Percentiles rank a stretch among this genome's conserved stretches.
phyloP scores from a whole-genome alignment of 2,113 vertebrate species.

The Phodopus roborovskii region DNA sequence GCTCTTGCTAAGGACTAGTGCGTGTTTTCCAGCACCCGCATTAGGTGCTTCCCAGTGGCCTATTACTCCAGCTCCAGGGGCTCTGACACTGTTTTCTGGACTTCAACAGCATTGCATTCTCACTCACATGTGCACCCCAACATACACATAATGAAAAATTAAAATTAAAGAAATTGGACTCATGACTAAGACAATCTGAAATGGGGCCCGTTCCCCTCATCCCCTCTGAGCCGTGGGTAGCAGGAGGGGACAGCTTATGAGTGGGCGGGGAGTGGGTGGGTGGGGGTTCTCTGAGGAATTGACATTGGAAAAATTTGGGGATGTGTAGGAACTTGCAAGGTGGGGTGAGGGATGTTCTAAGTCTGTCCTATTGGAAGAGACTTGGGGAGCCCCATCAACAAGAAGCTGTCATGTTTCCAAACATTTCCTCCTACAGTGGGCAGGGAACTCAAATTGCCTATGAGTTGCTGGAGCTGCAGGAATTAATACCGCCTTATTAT shows the following conservation, averaged over 20 bases:
- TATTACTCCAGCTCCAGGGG: neutral
- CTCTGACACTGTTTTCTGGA: neutral
- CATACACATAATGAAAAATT: neutral
- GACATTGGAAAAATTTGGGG: neutral
- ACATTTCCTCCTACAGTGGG: neutral
- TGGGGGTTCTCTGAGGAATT: neutral
- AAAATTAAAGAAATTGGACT: neutral
- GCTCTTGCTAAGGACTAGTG: neutral
- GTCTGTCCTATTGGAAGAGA: neutral
- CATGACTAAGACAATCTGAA: neutral
- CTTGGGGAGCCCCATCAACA: too few relatives aligned
- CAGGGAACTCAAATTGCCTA: neutral
- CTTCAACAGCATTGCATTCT: neutral
- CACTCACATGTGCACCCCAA: neutral
- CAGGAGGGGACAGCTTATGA: neutral
- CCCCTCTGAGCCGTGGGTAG: neutral
- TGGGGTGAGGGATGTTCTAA: too few relatives aligned
- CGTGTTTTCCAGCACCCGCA: neutral
- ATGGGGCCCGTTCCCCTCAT: neutral
- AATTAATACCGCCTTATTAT: neutral
- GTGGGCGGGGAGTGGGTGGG: neutral
- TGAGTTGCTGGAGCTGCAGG: fast-evolving
- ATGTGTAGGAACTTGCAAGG: neutral
- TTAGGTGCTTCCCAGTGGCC: neutral
- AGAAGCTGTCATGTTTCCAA: neutral